Evolutionary conservation across 2,113 vertebrate genomes (phyloP), one percentile per base, ranked within the genome.

Genomic region (Melanerpes formicivorus): DNA sequence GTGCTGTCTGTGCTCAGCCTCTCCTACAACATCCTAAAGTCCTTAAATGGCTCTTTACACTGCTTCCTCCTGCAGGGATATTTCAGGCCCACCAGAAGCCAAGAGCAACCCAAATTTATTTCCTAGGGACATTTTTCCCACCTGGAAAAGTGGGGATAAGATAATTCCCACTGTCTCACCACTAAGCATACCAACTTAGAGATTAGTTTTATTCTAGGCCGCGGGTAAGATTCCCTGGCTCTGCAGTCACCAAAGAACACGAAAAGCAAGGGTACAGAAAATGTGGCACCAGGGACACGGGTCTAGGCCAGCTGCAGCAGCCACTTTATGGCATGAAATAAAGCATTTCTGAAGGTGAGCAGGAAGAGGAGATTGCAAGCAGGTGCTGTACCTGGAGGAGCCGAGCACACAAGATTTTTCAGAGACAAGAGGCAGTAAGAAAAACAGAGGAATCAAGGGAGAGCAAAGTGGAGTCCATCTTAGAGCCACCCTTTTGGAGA

Each of bases 261-360:
- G 9, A 50, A 29, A 0, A 79, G 17, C 17, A 67, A n/a, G 44
- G 52, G 60, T 15, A 40, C 9, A 22, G 72, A n/a, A 65, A 85
- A 34, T 2, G 4, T 4, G 17, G 73, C 50, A 73, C 9, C 4
- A 1, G 82, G 69, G 21, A 19, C 19, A 11, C 0, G 0, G 25
- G 29, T 30, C 6, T 26, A 73, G 25, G 6, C 8, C 0, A 0
- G 54, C 46, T 65, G 55, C 44, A 54, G 55, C 16, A 65, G 16
- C 56, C 23, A 2, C 18, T 62, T 29, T 65, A 19, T 29, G 72
- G 32, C 42, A 2, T 26, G 67, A 76, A 76, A 58, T 19, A 17
- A 32, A 84, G 44, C 62, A 63, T 66, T 87, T 56, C 62, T 74
- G 30, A 34, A 52, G 22, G 44, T 5, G 14, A 72, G 50, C 23